Conservation (phyloP, 2,888 invertebrate species). For the Trimorus sp. region DNA sequence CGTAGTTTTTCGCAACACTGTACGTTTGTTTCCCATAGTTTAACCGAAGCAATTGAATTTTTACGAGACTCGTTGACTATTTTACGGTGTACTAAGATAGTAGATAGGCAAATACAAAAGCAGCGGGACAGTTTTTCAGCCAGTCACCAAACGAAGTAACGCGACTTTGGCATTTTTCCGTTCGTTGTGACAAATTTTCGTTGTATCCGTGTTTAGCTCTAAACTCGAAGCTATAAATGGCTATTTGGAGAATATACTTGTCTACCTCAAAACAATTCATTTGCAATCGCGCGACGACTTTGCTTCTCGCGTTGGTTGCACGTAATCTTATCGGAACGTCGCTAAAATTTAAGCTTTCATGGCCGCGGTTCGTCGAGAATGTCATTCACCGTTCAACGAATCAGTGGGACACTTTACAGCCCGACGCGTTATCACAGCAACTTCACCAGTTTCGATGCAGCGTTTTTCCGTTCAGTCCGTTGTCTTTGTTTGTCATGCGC, state of each 20-base stretch:
- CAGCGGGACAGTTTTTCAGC: slow-evolving; percentile 11
- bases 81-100: slow-evolving; percentile 65
- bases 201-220: slow-evolving; percentile 76
- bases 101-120: slow-evolving; percentile 67
- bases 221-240: slow-evolving; percentile 78
- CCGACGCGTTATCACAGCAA: slow-evolving; percentile 1
- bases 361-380: slow-evolving; percentile 73
- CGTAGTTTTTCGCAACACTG: slow-evolving; percentile 27
- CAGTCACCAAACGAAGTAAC: slow-evolving; percentile 8
- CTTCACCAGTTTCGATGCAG: slow-evolving; percentile 6
- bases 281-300: slow-evolving; percentile 74
- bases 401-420: slow-evolving; percentile 10
- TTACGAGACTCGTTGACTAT: slow-evolving; percentile 38
- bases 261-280: slow-evolving; percentile 80
- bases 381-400: slow-evolving; percentile 52
- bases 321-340: slow-evolving; percentile 73
- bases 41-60: slow-evolving; percentile 12
- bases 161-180: slow-evolving; percentile 63
- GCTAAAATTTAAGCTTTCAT: slow-evolving; percentile 74
- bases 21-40: slow-evolving; percentile 31
- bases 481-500: neutral
- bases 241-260: slow-evolving; percentile 81
- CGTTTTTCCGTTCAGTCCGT: slow-evolving; percentile 5
- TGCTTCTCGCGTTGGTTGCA: slow-evolving; percentile 71
- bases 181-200: slow-evolving; percentile 64